phyloP scores from a whole-genome alignment of 2,113 vertebrate species.

The Pao palembangensis region DNA sequence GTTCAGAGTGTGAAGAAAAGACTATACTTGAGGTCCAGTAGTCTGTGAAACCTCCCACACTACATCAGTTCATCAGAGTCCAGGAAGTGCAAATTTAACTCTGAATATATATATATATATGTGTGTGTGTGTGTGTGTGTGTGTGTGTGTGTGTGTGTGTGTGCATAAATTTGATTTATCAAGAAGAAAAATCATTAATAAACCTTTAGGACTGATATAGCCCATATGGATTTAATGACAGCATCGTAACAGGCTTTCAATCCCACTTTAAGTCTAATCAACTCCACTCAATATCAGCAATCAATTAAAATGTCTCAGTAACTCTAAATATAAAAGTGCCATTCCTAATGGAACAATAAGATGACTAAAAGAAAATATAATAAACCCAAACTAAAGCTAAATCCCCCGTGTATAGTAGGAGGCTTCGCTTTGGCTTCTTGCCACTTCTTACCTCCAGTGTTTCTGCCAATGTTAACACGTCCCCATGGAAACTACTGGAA shows the following conservation, averaged over 20 bases:
- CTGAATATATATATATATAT: conserved; percentile 5
- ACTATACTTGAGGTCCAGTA: conserved; percentile 48
- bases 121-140: not conserved
- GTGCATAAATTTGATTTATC: not conserved
- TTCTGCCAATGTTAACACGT: conserved; percentile 49
- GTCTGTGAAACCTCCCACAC: conserved; percentile 46
- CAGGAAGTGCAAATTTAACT: conserved; percentile 5
- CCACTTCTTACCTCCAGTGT: conserved; percentile 40
- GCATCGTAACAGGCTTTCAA: not conserved
- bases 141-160: not conserved
- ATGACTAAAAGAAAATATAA: not conserved
- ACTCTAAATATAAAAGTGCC: too few relatives aligned
- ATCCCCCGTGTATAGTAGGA: conserved; percentile 21
- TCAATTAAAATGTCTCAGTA: not conserved
- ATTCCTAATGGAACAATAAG: conserved; percentile 11
- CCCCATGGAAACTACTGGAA: conserved; percentile 61
- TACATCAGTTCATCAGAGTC: conserved; percentile 25
- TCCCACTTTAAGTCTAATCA: conserved; percentile 18
- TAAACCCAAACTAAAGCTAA: not conserved
- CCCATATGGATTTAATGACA: not conserved
- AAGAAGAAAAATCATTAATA: not conserved
- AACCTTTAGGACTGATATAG: not conserved
- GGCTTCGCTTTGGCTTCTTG: conserved; percentile 37
- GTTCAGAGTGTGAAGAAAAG: too few relatives aligned
- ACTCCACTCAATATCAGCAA: conserved; percentile 5